phyloP scores from a whole-genome alignment of 2,888 invertebrate species.

The Anaspis maculata region DNA sequence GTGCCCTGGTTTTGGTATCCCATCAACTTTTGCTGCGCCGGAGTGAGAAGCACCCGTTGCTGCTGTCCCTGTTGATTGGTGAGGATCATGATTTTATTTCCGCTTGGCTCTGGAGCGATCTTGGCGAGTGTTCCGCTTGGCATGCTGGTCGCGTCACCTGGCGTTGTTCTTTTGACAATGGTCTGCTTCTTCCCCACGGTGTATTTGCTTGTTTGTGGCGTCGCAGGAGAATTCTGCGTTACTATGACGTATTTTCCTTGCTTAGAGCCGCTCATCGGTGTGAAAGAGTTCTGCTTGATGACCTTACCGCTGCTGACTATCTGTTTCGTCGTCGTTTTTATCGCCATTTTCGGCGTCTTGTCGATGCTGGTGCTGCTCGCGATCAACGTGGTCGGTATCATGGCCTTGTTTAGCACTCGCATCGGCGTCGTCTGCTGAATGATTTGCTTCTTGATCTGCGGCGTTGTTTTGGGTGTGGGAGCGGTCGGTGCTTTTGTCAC shows the following conservation, averaged over 20 bases:
- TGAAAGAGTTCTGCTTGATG: conserved; percentile 21
- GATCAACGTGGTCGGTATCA: conserved; percentile 8
- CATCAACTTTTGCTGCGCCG: conserved; percentile 52
- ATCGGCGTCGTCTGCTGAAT: conserved; percentile 7
- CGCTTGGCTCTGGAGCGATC: conserved; percentile 37
- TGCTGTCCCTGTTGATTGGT: conserved; percentile 55
- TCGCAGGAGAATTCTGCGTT: conserved; percentile 16
- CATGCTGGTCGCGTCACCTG: conserved; percentile 20
- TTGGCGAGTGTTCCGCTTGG: conserved; percentile 40
- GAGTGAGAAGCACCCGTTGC: conserved; percentile 51
- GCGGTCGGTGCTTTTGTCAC: conserved; percentile 8
- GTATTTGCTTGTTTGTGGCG: conserved; percentile 22
- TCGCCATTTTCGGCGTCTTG: conserved; percentile 10
- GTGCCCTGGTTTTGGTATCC: conserved; percentile 43
- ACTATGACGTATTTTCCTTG: conserved; percentile 29
- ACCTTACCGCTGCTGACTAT: conserved; percentile 21
- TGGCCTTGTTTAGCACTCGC: conserved; percentile 20
- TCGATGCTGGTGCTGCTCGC: background rate
- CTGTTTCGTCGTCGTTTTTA: conserved; percentile 19
- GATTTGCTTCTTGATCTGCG: conserved; percentile 1
- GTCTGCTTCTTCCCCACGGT: conserved; percentile 40
- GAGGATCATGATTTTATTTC: conserved; percentile 55
- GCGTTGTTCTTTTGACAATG: conserved; percentile 37
- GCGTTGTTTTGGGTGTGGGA: conserved; percentile 5
- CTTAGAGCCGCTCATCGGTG: conserved; percentile 13